Base-by-base conservation (phyloP, 2,113 vertebrate species). In the Sceloporus undulatus region DNA sequence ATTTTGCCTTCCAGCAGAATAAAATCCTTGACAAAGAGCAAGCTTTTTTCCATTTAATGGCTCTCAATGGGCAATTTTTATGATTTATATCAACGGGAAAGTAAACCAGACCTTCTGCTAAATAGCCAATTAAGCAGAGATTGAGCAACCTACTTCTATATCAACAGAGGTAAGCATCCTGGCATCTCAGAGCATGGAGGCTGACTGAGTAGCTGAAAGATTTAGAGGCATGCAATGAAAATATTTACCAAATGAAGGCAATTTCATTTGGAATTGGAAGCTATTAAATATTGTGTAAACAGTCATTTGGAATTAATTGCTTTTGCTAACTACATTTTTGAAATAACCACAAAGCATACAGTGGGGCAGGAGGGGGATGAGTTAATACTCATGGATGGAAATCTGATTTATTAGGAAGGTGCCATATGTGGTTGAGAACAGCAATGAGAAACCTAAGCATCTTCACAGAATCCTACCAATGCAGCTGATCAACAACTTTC, bases 181-280 rank as follows among this genome's bases (percentile, higher is more conserved):
- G 40, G 42, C 48, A 74, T 66, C 77, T 34, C 54, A 74, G 3
- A 79, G 56, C 59, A 75, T 87, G n/a, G 52, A 74, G 21, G 76
- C 48, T 79, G 23, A 70, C 52, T 40, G 23, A 80, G 48, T n/a
- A 71, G 23, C 52, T n/a, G 34, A 42, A 80, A 76, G 18, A 85
- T 70, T 76, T 87, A 80, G 80, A 62, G 82, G 84, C 40, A 75
- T 34, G n/a, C 70, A 80, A 81, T 71, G 23, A 79, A 68, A 84
- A 90, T 80, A 84, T 84, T 87, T 80, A 84, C 76, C 85, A 79
- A 79, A 82, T 84, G 66, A 76, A 87, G 48, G 68, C 59, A 87
- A 90, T 87, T 90, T 80, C 42, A 23, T 74, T 73, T 81, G 77
- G 59, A 90, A 85, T 75, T 74, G 82, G 75, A 90, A 81, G 76